These are phyloP conservation scores for Aspidiotus destructor DNA, from an alignment of 2,888 invertebrate genomes.

Conservation along the genomic window DNA sequence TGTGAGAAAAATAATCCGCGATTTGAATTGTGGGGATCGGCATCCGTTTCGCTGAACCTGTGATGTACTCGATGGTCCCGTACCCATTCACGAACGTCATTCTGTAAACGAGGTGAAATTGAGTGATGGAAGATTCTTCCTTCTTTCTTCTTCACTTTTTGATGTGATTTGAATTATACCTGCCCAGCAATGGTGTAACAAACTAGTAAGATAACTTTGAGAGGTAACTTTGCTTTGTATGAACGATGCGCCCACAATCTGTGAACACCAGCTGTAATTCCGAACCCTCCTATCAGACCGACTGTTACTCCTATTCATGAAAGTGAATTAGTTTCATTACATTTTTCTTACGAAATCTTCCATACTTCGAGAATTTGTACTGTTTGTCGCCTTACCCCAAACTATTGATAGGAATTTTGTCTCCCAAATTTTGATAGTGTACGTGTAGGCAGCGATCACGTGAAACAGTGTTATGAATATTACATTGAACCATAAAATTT, in stretches of 20 bases:
- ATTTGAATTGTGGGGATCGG: conserved; percentile 71
- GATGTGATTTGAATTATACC: conserved; percentile 40
- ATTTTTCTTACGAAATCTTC: no score
- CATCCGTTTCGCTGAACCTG: conserved; percentile 64
- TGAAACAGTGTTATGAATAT: conserved; percentile 36
- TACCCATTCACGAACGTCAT: conserved; percentile 51
- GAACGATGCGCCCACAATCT: conserved; percentile 91
- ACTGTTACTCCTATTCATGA: conserved; percentile 41
- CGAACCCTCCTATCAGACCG: conserved; percentile 70
- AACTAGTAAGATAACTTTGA: conserved; percentile 64
- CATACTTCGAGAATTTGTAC: no score
- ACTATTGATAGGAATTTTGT: conserved; percentile 30
- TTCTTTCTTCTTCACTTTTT: background rate
- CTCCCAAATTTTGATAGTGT: conserved; percentile 7
- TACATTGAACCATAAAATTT: conserved; percentile 38
- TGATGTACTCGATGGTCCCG: conserved; percentile 67
- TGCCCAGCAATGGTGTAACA: conserved; percentile 59
- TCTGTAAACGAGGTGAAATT: conserved; percentile 4
- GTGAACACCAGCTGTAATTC: conserved; percentile 97
- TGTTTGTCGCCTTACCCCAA: conserved; percentile 34
- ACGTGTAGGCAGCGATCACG: conserved; percentile 32
- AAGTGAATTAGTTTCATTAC: background rate
- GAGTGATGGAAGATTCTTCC: background rate
- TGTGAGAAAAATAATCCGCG: conserved; percentile 88
- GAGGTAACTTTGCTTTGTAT: conserved; percentile 88